Evolutionary conservation across 2,113 vertebrate genomes (phyloP), one percentile per base, ranked within the genome.

Genomic region (Phyllostomus discolor): DNA sequence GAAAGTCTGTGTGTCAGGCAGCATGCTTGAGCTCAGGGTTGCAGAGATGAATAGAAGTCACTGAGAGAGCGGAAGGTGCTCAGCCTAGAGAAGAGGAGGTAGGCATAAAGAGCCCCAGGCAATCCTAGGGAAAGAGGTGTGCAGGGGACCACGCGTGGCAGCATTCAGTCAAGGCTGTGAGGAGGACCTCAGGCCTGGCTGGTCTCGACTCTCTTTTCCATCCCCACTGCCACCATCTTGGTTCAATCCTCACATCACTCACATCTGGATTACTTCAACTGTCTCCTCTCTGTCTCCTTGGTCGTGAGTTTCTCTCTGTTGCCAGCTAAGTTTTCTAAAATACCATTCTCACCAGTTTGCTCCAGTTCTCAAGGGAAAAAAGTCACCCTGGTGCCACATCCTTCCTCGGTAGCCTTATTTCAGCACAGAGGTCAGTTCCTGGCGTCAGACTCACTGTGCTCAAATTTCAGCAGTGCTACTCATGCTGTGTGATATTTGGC

Each of bases 101-200:
- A 11, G 1, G 14, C 1, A 50, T 7, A n/a, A 33, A 10, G 6
- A 75, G 2, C 12, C n/a, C 38, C 17, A 54, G 64, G 72, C 59
- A 10, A 38, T 41, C 15, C 50, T 28, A 41, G 28, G 20, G 79
- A 67, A 22, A 88, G 59, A 11, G 26, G 28, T 2, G 3, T 15
- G 4, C 20, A 10, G 38, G 28, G n/a, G 46, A 59, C 59, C 16
- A 1, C 1, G 4, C 43, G 2, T 0, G 3, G 67, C n/a, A 9
- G 28, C 33, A 19, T 43, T 38, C 7, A 8, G 4, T 11, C 5
- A 6, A 1, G 15, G 46, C 35, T 4, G 10, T 17, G 11, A 69
- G 66, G 20, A 54, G 26, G 7, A 0, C 19, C 48, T 48, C 38
- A 5, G 48, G 20, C 62, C 81, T 3, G 31, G n/a, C 64, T 31